Conservation (phyloP, 1,140 invertebrate species). For the Hylyphantes graminicola region DNA sequence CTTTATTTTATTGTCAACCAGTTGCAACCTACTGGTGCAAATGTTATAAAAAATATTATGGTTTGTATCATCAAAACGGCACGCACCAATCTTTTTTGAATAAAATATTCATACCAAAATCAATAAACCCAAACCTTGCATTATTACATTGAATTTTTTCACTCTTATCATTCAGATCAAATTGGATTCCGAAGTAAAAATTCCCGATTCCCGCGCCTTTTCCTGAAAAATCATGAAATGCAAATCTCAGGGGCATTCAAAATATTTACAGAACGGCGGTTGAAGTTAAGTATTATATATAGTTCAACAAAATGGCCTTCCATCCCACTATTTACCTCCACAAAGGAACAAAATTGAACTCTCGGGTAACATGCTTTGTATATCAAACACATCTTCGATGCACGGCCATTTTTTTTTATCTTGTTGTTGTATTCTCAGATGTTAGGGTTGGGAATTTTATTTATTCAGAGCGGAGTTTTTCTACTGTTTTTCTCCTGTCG, state of each 20-base stretch:
- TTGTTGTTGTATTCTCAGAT: conserved; percentile 6
- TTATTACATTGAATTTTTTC: too few relatives aligned
- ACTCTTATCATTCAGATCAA: too few relatives aligned
- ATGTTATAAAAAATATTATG: too few relatives aligned
- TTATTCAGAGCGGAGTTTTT: conserved; percentile 21
- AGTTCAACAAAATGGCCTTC: background rate
- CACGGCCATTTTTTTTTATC: conserved; percentile 11
- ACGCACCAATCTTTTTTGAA: too few relatives aligned
- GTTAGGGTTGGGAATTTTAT: conserved; percentile 16
- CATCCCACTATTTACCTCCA: background rate
- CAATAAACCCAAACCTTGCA: too few relatives aligned
- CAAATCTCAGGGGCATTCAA: background rate
- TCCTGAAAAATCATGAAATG: too few relatives aligned
- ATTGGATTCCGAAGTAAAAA: too few relatives aligned
- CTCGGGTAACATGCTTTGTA: conserved; percentile 4
- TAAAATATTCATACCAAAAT: too few relatives aligned
- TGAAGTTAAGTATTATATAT: conserved; percentile 13
- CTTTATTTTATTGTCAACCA: too few relatives aligned
- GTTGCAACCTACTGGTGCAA: too few relatives aligned
- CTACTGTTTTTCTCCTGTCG: conserved; percentile 3
- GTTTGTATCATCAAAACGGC: too few relatives aligned
- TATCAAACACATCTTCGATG: conserved; percentile 12
- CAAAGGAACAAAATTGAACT: conserved; percentile 1
- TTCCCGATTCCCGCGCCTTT: too few relatives aligned
- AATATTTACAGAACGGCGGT: background rate